Evolutionary conservation across 2,888 invertebrate species (phyloP).

Genomic region (Platypus cylindrus): DNA sequence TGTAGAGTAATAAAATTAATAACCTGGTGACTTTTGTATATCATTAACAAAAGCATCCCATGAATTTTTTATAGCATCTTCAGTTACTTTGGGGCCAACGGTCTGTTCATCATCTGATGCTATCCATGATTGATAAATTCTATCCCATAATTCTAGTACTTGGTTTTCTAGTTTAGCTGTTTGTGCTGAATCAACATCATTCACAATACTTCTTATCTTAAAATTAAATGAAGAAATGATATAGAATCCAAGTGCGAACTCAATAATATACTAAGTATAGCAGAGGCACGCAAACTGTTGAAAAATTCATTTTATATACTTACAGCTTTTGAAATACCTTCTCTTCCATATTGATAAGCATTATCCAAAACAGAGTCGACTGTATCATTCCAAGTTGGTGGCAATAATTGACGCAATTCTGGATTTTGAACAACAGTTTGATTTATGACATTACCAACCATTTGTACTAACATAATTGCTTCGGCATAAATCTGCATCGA

Average conservation of each 20-base stretch:
- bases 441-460: constrained; percentile 79
- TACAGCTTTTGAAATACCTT: constrained; percentile 80
- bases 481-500: constrained; percentile 87
- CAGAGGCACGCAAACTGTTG: no score
- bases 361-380: constrained; percentile 85
- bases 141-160: constrained; percentile 85
- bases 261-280: no score
- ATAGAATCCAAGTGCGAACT: no score
- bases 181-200: constrained; percentile 68
- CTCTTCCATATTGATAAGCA: constrained; percentile 84
- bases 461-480: constrained; percentile 80
- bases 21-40: constrained; percentile 64
- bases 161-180: constrained; percentile 75
- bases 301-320: no score
- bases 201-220: constrained; percentile 63
- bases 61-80: constrained; percentile 56
- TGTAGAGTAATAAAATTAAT: background rate
- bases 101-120: constrained; percentile 46
- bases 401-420: constrained; percentile 69
- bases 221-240: constrained; percentile 6
- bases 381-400: constrained; percentile 72
- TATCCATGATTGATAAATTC: constrained; percentile 87
- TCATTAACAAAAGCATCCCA: constrained; percentile 60
- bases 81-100: constrained; percentile 69
- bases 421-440: constrained; percentile 82